phyloP scores from a whole-genome alignment of 2,797 vertebrate species.

The Scolopax rusticola region DNA sequence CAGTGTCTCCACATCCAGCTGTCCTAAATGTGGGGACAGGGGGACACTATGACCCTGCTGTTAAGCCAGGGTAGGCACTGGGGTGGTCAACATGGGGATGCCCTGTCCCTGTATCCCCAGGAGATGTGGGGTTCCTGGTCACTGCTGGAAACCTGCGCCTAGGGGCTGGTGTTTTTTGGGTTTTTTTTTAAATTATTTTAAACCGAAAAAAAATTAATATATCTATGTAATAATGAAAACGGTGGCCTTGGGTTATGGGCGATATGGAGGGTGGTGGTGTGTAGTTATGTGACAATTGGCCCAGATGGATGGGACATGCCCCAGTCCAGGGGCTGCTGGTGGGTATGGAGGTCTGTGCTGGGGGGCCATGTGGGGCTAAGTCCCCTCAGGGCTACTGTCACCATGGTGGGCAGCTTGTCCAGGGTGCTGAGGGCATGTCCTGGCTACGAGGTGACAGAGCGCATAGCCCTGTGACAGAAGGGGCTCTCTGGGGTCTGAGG shows the following conservation, averaged over 20 bases:
- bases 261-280: neutral
- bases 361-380: neutral
- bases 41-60: neutral
- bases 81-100: fast-evolving
- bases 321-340: no score
- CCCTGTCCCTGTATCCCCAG: neutral
- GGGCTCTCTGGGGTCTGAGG: neutral
- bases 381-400: fast-evolving
- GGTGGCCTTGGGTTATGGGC: neutral
- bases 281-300: neutral
- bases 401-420: fast-evolving
- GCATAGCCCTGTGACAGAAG: no score
- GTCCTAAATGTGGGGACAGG: neutral
- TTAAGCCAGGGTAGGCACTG: neutral
- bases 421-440: fast-evolving
- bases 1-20: neutral
- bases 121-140: neutral
- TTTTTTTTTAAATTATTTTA: conserved; percentile 75
- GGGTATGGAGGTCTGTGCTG: neutral
- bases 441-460: neutral
- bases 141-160: neutral
- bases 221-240: fast-evolving
- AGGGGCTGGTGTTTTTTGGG: neutral
- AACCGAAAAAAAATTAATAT: neutral
- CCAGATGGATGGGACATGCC: neutral